These are phyloP conservation scores for Actinostola sp. DNA, from an alignment of 92 coral and sea anemone species.

Conservation along the genomic window DNA sequence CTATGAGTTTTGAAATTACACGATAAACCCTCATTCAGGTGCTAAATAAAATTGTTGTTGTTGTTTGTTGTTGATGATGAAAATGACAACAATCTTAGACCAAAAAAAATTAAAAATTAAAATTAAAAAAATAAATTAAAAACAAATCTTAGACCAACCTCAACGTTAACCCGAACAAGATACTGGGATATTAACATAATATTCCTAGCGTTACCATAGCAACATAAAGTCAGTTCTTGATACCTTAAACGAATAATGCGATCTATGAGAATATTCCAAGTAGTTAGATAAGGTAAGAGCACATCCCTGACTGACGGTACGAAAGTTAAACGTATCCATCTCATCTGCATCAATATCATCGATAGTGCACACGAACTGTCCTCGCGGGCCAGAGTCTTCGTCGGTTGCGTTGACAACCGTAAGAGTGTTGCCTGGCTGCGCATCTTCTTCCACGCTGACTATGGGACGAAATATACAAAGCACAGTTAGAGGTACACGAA, in stretches of 20 bases:
- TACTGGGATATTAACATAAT: no score
- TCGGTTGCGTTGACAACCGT: slow-evolving; percentile 67
- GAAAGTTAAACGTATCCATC: slow-evolving; percentile 77
- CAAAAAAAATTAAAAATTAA: no score
- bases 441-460: slow-evolving; percentile 73
- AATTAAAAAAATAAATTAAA: no score
- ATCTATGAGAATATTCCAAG: slow-evolving; percentile 67
- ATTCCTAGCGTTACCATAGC: no score
- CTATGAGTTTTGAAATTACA: no score
- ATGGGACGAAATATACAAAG: not conserved
- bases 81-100: no score
- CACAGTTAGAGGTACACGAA: not conserved
- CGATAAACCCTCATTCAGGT: no score
- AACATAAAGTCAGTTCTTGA: no score
- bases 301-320: slow-evolving; percentile 76
- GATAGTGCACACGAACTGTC: slow-evolving; percentile 78
- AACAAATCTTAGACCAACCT: no score
- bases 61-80: no score
- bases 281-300: slow-evolving; percentile 67
- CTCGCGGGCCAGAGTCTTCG: slow-evolving; percentile 77
- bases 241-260: slow-evolving; percentile 67
- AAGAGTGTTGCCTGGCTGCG: slow-evolving; percentile 68
- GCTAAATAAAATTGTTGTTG: no score
- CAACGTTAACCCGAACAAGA: no score
- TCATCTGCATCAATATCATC: slow-evolving; percentile 84